These are phyloP conservation scores for Vandiemenella viatica DNA, from an alignment of 2,888 invertebrate genomes.

Conservation along the genomic window DNA sequence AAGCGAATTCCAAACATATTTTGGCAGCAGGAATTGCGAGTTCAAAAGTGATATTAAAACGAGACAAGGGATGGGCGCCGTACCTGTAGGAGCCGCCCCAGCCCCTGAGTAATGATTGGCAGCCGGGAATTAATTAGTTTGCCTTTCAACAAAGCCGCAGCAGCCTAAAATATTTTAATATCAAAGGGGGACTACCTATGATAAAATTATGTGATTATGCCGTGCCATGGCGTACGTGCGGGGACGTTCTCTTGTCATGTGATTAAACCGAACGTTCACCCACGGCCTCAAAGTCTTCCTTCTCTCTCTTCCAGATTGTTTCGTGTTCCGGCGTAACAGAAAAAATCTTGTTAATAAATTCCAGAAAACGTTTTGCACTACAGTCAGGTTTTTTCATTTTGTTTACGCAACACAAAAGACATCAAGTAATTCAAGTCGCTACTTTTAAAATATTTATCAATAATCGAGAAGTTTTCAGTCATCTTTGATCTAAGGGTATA, in stretches of 20 bases:
- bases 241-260: background rate
- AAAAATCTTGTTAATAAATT: no score
- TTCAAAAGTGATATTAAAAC: conserved; percentile 20
- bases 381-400: no score
- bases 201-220: conserved; percentile 18
- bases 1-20: conserved; percentile 21
- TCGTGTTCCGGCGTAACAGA: no score
- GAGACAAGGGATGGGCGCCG: conserved; percentile 11
- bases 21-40: conserved; percentile 20
- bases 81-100: conserved; percentile 8
- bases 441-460: no score
- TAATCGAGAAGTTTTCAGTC: no score
- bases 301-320: no score
- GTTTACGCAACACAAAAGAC: no score
- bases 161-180: conserved; percentile 20
- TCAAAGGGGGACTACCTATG: conserved; percentile 18
- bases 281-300: no score
- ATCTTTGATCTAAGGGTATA: no score
- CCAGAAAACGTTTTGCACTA: no score
- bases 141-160: conserved; percentile 19
- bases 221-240: background rate
- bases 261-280: background rate
- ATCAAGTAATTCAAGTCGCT: no score
- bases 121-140: conserved; percentile 20
- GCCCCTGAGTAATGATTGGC: conserved; percentile 19